Conservation (phyloP, 1,140 invertebrate genomes). For the Hylaeus anthracinus region DNA sequence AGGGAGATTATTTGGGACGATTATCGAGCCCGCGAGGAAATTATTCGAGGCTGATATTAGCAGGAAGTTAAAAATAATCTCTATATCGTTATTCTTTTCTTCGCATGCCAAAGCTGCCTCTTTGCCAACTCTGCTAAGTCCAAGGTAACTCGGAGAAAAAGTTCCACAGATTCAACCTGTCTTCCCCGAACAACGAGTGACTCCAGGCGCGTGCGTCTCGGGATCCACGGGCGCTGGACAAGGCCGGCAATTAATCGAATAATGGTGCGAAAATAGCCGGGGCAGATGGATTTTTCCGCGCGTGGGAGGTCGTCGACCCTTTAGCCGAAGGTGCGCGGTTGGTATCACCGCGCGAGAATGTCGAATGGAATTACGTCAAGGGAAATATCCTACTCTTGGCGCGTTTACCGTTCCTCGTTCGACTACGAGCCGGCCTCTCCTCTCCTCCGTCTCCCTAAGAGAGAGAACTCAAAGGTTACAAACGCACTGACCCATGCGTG, state of each 20-base stretch:
- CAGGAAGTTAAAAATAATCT: too few relatives aligned
- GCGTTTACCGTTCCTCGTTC: constrained; percentile 65
- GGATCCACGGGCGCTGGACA: neutral
- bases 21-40: too few relatives aligned
- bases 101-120: too few relatives aligned
- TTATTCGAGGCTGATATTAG: too few relatives aligned
- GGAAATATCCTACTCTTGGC: constrained; percentile 59
- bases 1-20: neutral
- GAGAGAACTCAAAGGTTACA: constrained; percentile 60
- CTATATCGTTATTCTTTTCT: too few relatives aligned
- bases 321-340: constrained; percentile 45
- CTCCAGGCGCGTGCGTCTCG: too few relatives aligned
- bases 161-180: too few relatives aligned
- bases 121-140: too few relatives aligned
- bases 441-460: constrained; percentile 9
- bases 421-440: constrained; percentile 26
- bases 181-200: too few relatives aligned
- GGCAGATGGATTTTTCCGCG: constrained; percentile 44
- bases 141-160: too few relatives aligned
- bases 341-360: constrained; percentile 63
- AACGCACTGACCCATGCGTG: constrained; percentile 69
- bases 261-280: constrained; percentile 57
- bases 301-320: constrained; percentile 51
- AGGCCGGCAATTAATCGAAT: constrained; percentile 58
- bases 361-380: constrained; percentile 67